These are phyloP conservation scores for Ptilodon capucinus DNA, from an alignment of 2,888 invertebrate genomes.

Conservation along the genomic window DNA sequence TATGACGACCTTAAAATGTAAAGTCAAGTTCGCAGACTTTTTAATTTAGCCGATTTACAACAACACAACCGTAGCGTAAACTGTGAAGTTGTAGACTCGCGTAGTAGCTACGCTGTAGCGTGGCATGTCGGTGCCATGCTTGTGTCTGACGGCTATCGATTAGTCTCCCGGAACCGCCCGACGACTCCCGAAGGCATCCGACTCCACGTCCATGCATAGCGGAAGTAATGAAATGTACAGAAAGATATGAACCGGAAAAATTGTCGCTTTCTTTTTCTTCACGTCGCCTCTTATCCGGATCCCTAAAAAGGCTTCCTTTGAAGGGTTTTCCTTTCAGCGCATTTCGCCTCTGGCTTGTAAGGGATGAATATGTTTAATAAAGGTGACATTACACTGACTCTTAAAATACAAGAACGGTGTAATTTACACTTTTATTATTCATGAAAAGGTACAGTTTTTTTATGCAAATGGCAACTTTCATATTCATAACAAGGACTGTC, in stretches of 20 bases:
- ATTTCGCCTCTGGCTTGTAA: conserved; percentile 47
- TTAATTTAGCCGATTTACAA: conserved; percentile 46
- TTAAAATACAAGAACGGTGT: too few relatives aligned
- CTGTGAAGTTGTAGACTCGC: conserved; percentile 64
- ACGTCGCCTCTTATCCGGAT: conserved; percentile 64
- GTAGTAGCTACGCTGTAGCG: conserved; percentile 63
- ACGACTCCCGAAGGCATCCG: conserved; percentile 54
- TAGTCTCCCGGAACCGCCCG: conserved; percentile 59
- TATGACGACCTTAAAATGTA: conserved; percentile 33
- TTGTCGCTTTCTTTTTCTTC: conserved; percentile 77
- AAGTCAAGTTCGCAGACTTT: conserved; percentile 54
- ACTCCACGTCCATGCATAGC: conserved; percentile 68
- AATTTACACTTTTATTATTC: too few relatives aligned
- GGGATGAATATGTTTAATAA: conserved; percentile 52
- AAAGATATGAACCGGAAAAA: conserved; percentile 81
- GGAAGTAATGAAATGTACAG: conserved; percentile 82
- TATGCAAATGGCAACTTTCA: conserved; percentile 9
- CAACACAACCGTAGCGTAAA: conserved; percentile 58
- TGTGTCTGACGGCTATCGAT: conserved; percentile 72
- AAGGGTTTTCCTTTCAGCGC: conserved; percentile 65
- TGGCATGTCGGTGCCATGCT: conserved; percentile 62
- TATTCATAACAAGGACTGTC: conserved; percentile 32
- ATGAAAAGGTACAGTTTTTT: too few relatives aligned
- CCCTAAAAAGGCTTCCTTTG: conserved; percentile 64
- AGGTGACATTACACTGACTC: conserved; percentile 6